Conservation (phyloP, 2,888 invertebrate species). For the Koerneria pararmatus region DNA sequence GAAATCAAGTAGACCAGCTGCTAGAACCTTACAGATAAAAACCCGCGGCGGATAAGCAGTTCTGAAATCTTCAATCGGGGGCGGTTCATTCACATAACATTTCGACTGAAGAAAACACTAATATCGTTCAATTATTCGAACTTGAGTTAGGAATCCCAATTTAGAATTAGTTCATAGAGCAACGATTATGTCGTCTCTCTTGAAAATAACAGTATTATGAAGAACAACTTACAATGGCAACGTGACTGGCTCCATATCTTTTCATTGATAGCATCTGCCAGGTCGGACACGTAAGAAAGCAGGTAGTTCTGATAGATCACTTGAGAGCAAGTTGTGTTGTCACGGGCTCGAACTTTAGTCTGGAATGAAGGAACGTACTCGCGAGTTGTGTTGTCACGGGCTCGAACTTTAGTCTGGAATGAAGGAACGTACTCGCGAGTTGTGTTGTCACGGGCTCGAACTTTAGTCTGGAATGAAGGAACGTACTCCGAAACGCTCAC, state of each 20-base stretch:
- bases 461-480: constrained; percentile 30
- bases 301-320: constrained; percentile 55
- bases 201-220: no score
- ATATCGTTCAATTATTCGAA: no score
- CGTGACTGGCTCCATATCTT: constrained; percentile 53
- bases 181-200: no score
- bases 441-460: constrained; percentile 39
- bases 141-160: no score
- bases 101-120: no score
- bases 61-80: no score
- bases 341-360: constrained; percentile 37
- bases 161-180: no score
- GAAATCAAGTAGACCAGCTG: no score
- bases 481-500: no score
- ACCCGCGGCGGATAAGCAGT: no score
- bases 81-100: no score
- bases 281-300: constrained; percentile 50
- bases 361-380: constrained; percentile 19
- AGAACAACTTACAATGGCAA: constrained; percentile 53
- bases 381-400: constrained; percentile 46
- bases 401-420: constrained; percentile 34
- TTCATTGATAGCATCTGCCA: constrained; percentile 40
- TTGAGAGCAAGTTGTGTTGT: constrained; percentile 47
- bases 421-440: constrained; percentile 33
- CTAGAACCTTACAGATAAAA: no score